These are phyloP conservation scores for Lepeophtheirus salmonis DNA, from an alignment of 1,140 invertebrate genomes.

Conservation along the genomic window DNA sequence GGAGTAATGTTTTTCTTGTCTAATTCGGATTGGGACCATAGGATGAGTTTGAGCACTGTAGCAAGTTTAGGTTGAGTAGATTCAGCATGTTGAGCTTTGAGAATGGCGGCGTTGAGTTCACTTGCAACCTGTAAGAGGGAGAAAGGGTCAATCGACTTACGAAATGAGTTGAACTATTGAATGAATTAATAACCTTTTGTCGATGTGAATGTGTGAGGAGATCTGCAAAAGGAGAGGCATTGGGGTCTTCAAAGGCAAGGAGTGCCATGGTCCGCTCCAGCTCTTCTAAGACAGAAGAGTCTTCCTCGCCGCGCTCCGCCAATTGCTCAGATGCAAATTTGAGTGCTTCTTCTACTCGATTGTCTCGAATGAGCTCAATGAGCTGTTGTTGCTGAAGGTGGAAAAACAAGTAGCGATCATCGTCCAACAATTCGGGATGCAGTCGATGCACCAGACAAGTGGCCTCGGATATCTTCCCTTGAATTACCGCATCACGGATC, in stretches of 20 bases:
- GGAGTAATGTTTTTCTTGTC: conserved; percentile 67
- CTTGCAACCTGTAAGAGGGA: conserved; percentile 58
- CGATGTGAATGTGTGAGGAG: conserved; percentile 73
- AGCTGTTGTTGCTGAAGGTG: conserved; percentile 80
- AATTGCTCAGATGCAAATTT: conserved; percentile 84
- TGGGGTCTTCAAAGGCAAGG: conserved; percentile 88
- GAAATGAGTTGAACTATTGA: not conserved
- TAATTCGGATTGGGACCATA: conserved; percentile 86
- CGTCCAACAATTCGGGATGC: conserved; percentile 83
- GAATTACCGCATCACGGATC: conserved; percentile 81
- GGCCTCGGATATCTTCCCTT: conserved; percentile 76
- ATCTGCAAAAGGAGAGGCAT: conserved; percentile 82
- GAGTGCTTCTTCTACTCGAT: conserved; percentile 82
- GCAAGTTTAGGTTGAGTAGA: conserved; percentile 66
- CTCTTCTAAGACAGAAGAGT: conserved; percentile 40
- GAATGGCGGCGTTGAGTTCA: conserved; percentile 86
- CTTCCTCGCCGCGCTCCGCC: conserved; percentile 69
- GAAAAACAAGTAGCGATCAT: conserved; percentile 47
- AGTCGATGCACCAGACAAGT: conserved; percentile 79
- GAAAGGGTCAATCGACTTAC: conserved; percentile 17
- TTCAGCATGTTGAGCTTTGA: conserved; percentile 74
- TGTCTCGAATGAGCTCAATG: conserved; percentile 73
- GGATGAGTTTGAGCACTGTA: conserved; percentile 69
- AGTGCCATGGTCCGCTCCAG: conserved; percentile 65
- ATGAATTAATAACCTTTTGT: conserved; percentile 49